phyloP scores from a whole-genome alignment of 1,140 invertebrate species.

The Ceratoteleas bidentatus region DNA sequence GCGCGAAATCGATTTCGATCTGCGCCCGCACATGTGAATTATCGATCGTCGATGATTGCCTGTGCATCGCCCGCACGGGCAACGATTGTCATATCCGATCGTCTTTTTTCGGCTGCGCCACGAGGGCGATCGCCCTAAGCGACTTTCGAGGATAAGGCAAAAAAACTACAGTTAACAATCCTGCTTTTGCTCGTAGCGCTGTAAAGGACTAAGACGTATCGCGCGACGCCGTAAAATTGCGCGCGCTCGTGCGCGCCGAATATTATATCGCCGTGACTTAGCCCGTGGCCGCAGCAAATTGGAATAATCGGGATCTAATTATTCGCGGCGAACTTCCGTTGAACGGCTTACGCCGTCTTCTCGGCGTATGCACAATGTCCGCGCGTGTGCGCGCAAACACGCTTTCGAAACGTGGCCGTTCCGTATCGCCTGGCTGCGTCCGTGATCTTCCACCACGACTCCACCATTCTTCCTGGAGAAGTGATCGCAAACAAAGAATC shows the following conservation, averaged over 20 bases:
- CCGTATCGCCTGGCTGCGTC: conserved; percentile 60
- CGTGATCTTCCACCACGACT: conserved; percentile 67
- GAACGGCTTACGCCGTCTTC: conserved; percentile 32
- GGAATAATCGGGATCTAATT: conserved; percentile 58
- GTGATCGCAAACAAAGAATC: conserved; percentile 75
- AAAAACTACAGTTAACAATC: conserved; percentile 63
- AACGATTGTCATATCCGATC: conserved; percentile 52
- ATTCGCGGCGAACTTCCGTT: conserved; percentile 45
- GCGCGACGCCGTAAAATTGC: conserved; percentile 26
- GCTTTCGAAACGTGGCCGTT: conserved; percentile 57
- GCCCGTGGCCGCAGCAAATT: conserved; percentile 24
- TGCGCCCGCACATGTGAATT: conserved; percentile 37
- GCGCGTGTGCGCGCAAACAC: background rate
- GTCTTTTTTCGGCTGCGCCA: conserved; percentile 25
- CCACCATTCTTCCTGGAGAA: conserved; percentile 70
- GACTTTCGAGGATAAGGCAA: conserved; percentile 54
- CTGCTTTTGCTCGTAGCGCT: conserved; percentile 48
- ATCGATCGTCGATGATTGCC: conserved; percentile 34
- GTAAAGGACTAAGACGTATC: conserved; percentile 48
- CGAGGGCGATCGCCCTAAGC: conserved; percentile 56
- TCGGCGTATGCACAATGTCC: background rate
- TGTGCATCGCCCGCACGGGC: background rate
- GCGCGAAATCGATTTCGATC: conserved; percentile 47
- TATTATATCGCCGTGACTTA: conserved; percentile 52
- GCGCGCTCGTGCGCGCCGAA: conserved; percentile 32